Conservation (phyloP, 2,888 invertebrate species). For the Argyresthia goedartella region DNA sequence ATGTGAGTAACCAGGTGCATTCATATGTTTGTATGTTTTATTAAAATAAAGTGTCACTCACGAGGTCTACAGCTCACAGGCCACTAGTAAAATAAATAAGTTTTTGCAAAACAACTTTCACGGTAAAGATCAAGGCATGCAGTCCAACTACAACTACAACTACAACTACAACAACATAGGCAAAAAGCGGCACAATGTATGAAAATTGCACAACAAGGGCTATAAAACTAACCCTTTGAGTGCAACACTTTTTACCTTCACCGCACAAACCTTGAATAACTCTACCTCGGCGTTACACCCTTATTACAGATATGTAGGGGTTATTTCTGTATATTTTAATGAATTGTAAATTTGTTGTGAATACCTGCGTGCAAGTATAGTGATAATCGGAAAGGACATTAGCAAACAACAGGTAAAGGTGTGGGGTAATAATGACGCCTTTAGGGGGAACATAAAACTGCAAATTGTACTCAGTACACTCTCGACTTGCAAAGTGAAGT, state of each 20-base stretch:
- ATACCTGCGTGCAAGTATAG: constrained; percentile 27
- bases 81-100: too few species aligned
- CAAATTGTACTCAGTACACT: constrained; percentile 33
- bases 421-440: constrained; percentile 49
- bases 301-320: background rate
- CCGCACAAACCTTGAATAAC: constrained; percentile 15
- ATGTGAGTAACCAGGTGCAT: too few species aligned
- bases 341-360: constrained; percentile 9
- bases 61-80: too few species aligned
- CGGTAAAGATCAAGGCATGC: too few species aligned
- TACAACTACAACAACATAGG: too few species aligned
- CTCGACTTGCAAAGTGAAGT: constrained; percentile 17
- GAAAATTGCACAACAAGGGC: constrained; percentile 60
- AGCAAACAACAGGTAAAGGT: constrained; percentile 35
- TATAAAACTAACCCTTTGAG: constrained; percentile 68
- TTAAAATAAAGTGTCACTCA: too few species aligned
- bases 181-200: constrained; percentile 35
- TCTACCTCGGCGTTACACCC: constrained; percentile 15
- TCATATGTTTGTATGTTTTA: too few species aligned
- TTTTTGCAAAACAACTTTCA: too few species aligned
- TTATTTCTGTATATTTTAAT: too few species aligned
- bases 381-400: constrained; percentile 51
- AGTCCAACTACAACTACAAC: constrained; percentile 15
- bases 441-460: constrained; percentile 31
- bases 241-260: constrained; percentile 55